Base-by-base conservation (phyloP, 2,888 invertebrate species). In the Chouioia cunea region DNA sequence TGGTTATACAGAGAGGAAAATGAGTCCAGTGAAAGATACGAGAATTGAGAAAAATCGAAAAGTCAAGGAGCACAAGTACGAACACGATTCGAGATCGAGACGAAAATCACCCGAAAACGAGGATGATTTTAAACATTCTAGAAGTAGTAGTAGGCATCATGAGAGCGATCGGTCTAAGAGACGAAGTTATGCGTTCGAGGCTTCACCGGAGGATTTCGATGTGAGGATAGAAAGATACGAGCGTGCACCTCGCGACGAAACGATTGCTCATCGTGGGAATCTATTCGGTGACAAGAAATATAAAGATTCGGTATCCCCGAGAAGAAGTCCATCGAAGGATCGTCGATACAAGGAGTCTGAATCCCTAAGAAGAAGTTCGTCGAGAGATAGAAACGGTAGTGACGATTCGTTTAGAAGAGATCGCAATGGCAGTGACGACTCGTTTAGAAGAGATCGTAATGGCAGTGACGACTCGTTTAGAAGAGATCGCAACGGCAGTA, bases 181-280 rank as follows among this genome's bases (percentile, higher is more conserved):
- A 8, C 77, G 75, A 46, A 81, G 74, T n/a, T 74, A 77, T 65
- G 70, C 71, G 0, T 77, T 76, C 67, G 78, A 78, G 4, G 76
- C 70, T 4, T 76, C 77, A 12, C 76, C 79, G n/a, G 80, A 81
- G 4, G 76, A 81, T 10, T 80, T 79, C 58, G 80, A 83, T 50
- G 78, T 80, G 4, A 74, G 79, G 43, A 79, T 80, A 54, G 77
- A 80, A 46, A 78, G 77, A 54, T 82, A 79, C 75, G 82, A 83
- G 22, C 73, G 80, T 18, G 77, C 73, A 0, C 63, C 76, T 1
- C 73, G 78, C n/a, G 74, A 75, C 14, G 79, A 81, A 52, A 62
- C 74, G 2, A 78, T 81, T 23, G 65, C 74, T 47, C 59, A 71
- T 16, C 78, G 73, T 20, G 75, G 76, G 44, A 75, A 65, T 15